Evolutionary conservation across 2,888 invertebrate genomes (phyloP).

Genomic region (Protodeltote pygarga): DNA sequence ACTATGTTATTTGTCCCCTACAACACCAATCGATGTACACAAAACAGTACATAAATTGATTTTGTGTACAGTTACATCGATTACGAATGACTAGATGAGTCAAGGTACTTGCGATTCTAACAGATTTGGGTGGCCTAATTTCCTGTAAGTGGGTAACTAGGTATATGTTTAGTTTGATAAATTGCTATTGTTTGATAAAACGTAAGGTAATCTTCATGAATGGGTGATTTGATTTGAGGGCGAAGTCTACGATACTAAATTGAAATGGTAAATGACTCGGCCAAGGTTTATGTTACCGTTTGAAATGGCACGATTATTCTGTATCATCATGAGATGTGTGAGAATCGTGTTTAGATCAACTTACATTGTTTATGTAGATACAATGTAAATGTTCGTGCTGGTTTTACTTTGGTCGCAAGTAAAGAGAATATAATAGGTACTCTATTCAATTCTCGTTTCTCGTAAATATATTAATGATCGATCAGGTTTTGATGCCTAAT

Average conservation of each 20-base stretch:
- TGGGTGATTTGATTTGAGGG: conserved; percentile 10
- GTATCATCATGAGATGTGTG: conserved; percentile 25
- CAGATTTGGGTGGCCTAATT: conserved; percentile 42
- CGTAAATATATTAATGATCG: conserved; percentile 45
- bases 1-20: conserved; percentile 52
- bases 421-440: conserved; percentile 31
- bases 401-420: conserved; percentile 12
- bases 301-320: conserved; percentile 22
- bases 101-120: conserved; percentile 54
- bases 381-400: neutral
- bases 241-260: conserved; percentile 13
- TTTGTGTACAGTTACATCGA: conserved; percentile 57
- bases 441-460: conserved; percentile 37
- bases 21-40: conserved; percentile 36
- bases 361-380: conserved; percentile 5
- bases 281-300: neutral
- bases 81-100: conserved; percentile 60
- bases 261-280: conserved; percentile 14
- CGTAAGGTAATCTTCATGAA: conserved; percentile 35
- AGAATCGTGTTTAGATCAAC: conserved; percentile 13
- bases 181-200: conserved; percentile 32
- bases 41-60: conserved; percentile 62
- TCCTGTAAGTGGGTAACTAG: conserved; percentile 39
- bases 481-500: conserved; percentile 43
- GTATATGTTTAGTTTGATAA: conserved; percentile 30